Evolutionary conservation across 2,797 vertebrate species (phyloP).

Genomic region (Paramormyrops hopkinsi): DNA sequence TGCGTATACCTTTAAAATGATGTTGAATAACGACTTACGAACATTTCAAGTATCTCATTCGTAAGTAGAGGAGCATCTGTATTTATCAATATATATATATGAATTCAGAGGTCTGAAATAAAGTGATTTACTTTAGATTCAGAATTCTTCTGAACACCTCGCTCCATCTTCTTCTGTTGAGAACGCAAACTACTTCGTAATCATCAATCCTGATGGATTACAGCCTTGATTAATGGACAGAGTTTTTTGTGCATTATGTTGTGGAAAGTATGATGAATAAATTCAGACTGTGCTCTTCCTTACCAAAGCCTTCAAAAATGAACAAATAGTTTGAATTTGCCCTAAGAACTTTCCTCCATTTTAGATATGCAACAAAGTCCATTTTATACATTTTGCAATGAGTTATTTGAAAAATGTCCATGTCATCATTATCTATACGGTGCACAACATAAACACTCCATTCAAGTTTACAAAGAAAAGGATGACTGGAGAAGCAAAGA

Average conservation of each 20-base stretch:
- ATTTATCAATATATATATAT: neutral
- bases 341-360: neutral
- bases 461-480: slow-evolving; percentile 31
- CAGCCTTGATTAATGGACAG: neutral
- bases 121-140: neutral
- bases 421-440: neutral
- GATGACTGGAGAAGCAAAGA: slow-evolving; percentile 46
- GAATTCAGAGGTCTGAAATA: neutral
- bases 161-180: no score
- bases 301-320: neutral
- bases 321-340: neutral
- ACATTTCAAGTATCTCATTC: no score
- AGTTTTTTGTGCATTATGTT: neutral
- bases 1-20: no score
- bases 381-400: neutral
- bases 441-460: neutral
- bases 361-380: neutral
- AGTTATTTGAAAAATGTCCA: neutral
- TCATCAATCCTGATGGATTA: neutral
- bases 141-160: neutral
- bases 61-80: no score
- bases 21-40: no score
- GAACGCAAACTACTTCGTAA: neutral
- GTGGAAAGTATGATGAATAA: neutral
- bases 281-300: neutral